Percentiles rank a stretch among this genome's conserved stretches.
These are phyloP conservation scores for Pseudachorutes palmiensis DNA, from an alignment of 1,140 invertebrate species.

Conservation along the genomic window DNA sequence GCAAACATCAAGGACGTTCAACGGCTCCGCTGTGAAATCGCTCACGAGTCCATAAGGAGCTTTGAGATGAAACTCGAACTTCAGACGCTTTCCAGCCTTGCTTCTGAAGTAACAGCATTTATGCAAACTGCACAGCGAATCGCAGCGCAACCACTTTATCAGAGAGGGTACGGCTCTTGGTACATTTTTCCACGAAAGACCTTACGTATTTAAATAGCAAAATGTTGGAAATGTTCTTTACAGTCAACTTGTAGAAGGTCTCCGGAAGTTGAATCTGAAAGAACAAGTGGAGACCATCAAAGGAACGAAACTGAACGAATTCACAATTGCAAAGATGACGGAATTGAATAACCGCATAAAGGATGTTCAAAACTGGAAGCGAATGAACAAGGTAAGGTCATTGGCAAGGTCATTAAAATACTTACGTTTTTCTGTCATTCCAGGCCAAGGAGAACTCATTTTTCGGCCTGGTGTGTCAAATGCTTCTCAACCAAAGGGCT, in stretches of 20 bases:
- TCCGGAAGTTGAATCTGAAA: too few relatives aligned
- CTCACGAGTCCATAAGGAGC: not conserved
- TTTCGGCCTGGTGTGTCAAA: not conserved
- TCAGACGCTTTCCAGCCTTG: not conserved
- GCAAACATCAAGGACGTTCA: not conserved
- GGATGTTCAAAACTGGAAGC: too few relatives aligned
- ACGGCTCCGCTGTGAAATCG: not conserved
- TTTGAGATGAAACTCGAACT: not conserved
- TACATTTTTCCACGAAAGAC: too few relatives aligned
- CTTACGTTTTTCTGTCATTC: not conserved
- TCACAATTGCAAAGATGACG: not conserved
- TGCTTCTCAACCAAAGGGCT: not conserved
- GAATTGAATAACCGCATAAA: too few relatives aligned
- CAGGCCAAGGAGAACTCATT: not conserved
- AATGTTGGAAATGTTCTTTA: too few relatives aligned
- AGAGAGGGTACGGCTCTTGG: too few relatives aligned
- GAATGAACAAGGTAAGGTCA: not conserved
- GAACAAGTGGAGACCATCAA: too few relatives aligned
- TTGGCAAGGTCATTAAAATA: not conserved
- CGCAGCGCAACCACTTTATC: too few relatives aligned
- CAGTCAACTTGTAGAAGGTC: too few relatives aligned
- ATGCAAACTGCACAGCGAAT: too few relatives aligned
- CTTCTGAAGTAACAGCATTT: too few relatives aligned
- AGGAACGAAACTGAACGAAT: not conserved
- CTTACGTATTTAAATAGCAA: too few relatives aligned